phyloP scores from a whole-genome alignment of 2,888 invertebrate species.

The Drosophila buzzatii region DNA sequence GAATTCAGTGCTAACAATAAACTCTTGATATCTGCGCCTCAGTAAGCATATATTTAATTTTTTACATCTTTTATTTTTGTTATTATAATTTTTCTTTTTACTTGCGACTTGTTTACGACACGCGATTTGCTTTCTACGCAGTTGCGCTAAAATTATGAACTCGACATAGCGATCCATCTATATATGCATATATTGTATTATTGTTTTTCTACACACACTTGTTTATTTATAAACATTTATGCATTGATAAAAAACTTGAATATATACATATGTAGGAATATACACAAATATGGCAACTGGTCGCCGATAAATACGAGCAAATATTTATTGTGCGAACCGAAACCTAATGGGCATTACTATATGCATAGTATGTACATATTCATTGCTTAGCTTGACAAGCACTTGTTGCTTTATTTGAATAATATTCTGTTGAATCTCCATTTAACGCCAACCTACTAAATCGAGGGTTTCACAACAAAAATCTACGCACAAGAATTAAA shows the following conservation, averaged over 20 bases:
- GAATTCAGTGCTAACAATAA: constrained; percentile 33
- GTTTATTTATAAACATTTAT: constrained; percentile 50
- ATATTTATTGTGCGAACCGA: constrained; percentile 39
- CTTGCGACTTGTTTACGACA: constrained; percentile 66
- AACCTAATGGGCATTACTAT: constrained; percentile 3
- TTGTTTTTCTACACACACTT: constrained; percentile 5
- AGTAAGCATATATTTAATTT: constrained; percentile 17
- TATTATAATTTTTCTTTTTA: constrained; percentile 53
- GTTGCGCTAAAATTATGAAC: constrained; percentile 63
- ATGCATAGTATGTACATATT: background rate
- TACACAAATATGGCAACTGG: constrained; percentile 58
- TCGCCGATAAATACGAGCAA: constrained; percentile 50
- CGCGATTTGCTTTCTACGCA: constrained; percentile 75
- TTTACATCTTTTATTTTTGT: constrained; percentile 57
- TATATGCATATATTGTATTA: constrained; percentile 15
- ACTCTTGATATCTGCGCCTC: constrained; percentile 25
- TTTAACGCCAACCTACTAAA: constrained; percentile 38
- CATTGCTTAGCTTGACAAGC: constrained; percentile 12
- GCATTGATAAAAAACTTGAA: constrained; percentile 62
- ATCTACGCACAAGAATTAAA: constrained; percentile 33
- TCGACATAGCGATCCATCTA: constrained; percentile 14
- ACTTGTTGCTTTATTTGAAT: constrained; percentile 22
- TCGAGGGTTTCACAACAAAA: constrained; percentile 6
- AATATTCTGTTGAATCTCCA: constrained; percentile 29
- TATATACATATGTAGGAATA: constrained; percentile 33